Evolutionary conservation across 2,797 vertebrate species (phyloP).

Genomic region (Megalops cyprinoides): DNA sequence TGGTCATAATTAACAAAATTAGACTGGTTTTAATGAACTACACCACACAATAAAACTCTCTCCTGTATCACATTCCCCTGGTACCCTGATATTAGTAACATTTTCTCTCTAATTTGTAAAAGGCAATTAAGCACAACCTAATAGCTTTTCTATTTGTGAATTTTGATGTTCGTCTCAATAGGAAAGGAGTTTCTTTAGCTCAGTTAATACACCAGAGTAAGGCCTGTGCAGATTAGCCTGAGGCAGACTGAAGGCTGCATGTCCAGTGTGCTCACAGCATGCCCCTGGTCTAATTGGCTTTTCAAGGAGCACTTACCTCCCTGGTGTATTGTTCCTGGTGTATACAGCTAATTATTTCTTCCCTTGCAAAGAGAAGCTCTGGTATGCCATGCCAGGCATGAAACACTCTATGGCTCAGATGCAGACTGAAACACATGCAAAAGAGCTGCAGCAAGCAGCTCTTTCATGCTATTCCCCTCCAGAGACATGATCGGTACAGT

Average conservation of each 20-base stretch:
- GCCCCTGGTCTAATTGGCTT: slow-evolving; percentile 38
- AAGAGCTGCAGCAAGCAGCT: neutral
- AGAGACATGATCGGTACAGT: neutral
- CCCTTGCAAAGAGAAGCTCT: neutral
- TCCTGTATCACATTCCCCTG: slow-evolving; percentile 25
- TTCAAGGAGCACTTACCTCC: slow-evolving; percentile 40
- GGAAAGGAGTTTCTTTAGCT: slow-evolving; percentile 37
- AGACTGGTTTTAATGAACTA: slow-evolving; percentile 27
- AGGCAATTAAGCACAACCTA: slow-evolving; percentile 33
- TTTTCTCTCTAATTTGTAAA: slow-evolving; percentile 18
- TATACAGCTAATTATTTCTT: slow-evolving; percentile 31
- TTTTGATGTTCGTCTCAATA: slow-evolving; percentile 27
- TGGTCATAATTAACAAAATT: slow-evolving; percentile 21
- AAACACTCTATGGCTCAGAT: neutral
- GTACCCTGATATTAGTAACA: slow-evolving; percentile 31
- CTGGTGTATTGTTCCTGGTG: slow-evolving; percentile 25
- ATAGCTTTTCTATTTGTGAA: slow-evolving; percentile 30
- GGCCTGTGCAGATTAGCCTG: neutral
- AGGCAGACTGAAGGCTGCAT: slow-evolving; percentile 5
- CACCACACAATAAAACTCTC: slow-evolving; percentile 6
- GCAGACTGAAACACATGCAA: neutral
- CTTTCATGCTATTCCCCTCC: neutral
- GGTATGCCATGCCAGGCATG: neutral
- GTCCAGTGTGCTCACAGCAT: slow-evolving; percentile 17
- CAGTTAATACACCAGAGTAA: slow-evolving; percentile 19